These are phyloP conservation scores for Apamea sordens DNA, from an alignment of 2,888 invertebrate genomes.

Conservation along the genomic window DNA sequence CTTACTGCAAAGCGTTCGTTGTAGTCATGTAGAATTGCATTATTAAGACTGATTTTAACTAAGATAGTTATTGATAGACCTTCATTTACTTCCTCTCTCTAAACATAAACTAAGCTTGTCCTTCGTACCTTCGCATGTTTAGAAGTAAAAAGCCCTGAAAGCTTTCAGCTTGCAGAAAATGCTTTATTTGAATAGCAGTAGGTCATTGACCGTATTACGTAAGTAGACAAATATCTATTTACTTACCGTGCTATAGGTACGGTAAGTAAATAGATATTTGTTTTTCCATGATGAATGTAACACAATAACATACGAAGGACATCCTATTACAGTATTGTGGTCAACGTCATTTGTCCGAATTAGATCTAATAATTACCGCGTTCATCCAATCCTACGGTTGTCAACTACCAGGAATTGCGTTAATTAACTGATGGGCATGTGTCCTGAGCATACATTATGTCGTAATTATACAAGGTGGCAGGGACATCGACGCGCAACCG, in stretches of 20 bases:
- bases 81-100: neutral
- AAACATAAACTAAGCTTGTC: neutral
- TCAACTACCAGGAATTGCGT: constrained; percentile 5
- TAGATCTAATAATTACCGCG: constrained; percentile 9
- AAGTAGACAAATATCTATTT: neutral
- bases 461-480: neutral
- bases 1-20: neutral
- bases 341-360: constrained; percentile 1
- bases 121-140: neutral
- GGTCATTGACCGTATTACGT: neutral
- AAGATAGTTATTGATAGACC: neutral
- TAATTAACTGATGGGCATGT: neutral
- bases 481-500: too few species aligned
- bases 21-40: neutral
- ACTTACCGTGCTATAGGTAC: too few species aligned
- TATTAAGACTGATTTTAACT: too few species aligned
- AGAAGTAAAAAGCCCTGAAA: neutral
- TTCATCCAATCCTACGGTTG: neutral
- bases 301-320: neutral
- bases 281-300: neutral
- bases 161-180: neutral
- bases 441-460: neutral
- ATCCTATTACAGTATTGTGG: neutral
- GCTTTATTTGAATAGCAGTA: neutral
- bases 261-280: constrained; percentile 5